These are phyloP conservation scores for Craseonycteris thonglongyai DNA, from an alignment of 2,113 vertebrate genomes.

Conservation along the genomic window DNA sequence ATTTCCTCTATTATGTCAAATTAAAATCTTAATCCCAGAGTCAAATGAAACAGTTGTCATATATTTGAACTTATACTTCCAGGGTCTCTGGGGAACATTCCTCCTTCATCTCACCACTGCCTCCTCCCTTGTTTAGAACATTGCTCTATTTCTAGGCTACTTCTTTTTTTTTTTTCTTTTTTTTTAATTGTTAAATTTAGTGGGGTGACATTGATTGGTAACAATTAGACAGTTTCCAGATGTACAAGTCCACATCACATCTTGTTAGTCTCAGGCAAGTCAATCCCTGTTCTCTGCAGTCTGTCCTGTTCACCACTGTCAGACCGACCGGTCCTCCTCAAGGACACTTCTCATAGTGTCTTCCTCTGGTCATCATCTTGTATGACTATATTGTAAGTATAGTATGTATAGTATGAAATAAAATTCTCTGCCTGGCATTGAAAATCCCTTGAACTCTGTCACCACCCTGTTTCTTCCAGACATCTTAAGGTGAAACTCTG, in stretches of 20 bases:
- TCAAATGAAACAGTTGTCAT: background rate
- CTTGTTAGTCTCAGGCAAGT: rapidly evolving
- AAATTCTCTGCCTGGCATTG: background rate
- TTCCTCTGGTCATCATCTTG: too few relatives aligned
- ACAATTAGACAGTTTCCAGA: too few relatives aligned
- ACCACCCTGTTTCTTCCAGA: background rate
- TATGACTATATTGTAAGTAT: too few relatives aligned
- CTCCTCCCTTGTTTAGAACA: background rate
- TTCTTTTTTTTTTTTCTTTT: too few relatives aligned
- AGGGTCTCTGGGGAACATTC: background rate
- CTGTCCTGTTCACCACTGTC: background rate
- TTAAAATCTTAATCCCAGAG: background rate
- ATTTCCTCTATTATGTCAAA: background rate
- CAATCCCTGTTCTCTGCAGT: background rate
- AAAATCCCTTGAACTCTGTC: background rate
- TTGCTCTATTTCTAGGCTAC: background rate
- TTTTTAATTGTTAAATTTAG: too few relatives aligned
- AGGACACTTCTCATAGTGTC: background rate
- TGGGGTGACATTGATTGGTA: too few relatives aligned
- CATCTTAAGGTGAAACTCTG: background rate
- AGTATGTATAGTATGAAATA: too few relatives aligned
- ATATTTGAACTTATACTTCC: background rate
- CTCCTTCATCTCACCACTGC: background rate
- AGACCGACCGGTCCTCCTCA: background rate
- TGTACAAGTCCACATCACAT: too few relatives aligned